These are phyloP conservation scores for Leptobrachium ailaonicum DNA, from an alignment of 2,113 vertebrate genomes.

Conservation along the genomic window DNA sequence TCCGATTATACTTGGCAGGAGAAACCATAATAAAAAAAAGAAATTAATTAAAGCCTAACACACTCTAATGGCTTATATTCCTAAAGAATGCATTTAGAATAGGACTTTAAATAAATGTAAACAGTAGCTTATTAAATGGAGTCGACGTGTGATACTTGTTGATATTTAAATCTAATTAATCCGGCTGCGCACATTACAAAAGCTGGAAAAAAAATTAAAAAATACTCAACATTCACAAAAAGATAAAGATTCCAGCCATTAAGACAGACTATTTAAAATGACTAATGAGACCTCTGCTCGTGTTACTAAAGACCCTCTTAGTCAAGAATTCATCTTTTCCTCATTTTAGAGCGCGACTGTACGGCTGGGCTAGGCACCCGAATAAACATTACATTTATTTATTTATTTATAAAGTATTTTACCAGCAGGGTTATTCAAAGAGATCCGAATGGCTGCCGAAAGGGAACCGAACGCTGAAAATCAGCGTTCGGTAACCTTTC, in stretches of 20 bases:
- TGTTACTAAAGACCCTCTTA: slow-evolving; percentile 62
- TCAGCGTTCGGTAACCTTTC: too few species aligned
- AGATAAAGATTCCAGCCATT: slow-evolving; percentile 34
- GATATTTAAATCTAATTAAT: slow-evolving; percentile 1
- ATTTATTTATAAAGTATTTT: too few species aligned
- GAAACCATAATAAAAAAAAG: too few species aligned
- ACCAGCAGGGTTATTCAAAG: slow-evolving; percentile 4
- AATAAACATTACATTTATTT: slow-evolving; percentile 49
- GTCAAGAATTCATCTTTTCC: slow-evolving; percentile 66
- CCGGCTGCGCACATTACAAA: neutral
- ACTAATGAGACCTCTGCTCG: slow-evolving; percentile 59
- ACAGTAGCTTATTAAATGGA: neutral
- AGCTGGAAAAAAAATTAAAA: neutral
- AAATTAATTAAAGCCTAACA: too few species aligned
- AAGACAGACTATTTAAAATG: slow-evolving; percentile 61
- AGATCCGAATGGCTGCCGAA: neutral
- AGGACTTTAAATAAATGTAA: slow-evolving; percentile 4
- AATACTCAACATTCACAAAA: slow-evolving; percentile 54
- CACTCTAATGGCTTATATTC: too few species aligned
- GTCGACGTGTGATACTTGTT: neutral
- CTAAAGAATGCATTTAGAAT: neutral
- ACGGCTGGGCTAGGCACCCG: slow-evolving; percentile 55
- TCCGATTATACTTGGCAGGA: too few species aligned
- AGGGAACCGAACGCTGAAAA: too few species aligned
- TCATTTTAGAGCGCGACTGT: slow-evolving; percentile 56